These are phyloP conservation scores for Trididemnum clinides DNA, from an alignment of 23 tunicate species.

Conservation along the genomic window DNA sequence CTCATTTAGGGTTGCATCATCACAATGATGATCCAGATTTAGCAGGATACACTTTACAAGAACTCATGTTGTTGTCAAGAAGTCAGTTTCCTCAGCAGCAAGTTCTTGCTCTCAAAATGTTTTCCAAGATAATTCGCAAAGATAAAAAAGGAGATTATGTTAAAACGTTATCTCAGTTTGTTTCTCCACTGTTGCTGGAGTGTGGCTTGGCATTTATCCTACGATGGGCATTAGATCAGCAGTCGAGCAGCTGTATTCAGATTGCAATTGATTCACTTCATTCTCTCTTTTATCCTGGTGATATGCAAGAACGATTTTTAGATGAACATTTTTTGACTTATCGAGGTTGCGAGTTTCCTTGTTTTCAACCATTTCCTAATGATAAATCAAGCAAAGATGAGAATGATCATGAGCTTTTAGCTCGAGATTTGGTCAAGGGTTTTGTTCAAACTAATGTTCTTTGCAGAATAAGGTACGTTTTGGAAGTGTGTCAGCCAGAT, in stretches of 20 bases:
- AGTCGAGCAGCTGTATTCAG: conserved; percentile 54
- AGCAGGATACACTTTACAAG: conserved; percentile 82
- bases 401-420: conserved; percentile 37
- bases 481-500: conserved; percentile 67
- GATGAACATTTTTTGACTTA: conserved; percentile 22
- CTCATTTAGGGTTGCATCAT: conserved; percentile 85
- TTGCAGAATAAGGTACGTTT: conserved; percentile 62
- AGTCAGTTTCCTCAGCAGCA: conserved; percentile 68
- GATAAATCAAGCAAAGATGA: conserved; percentile 5
- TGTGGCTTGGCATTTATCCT: conserved; percentile 66
- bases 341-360: conserved; percentile 67
- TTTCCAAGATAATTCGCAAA: conserved; percentile 59
- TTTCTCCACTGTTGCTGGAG: conserved; percentile 38
- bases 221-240: conserved; percentile 83
- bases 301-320: conserved; percentile 9
- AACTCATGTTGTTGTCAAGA: conserved; percentile 55
- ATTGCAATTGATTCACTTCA: conserved; percentile 41
- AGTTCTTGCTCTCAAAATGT: conserved; percentile 51
- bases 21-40: conserved; percentile 66
- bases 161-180: not conserved
- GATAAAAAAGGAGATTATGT: conserved; percentile 32
- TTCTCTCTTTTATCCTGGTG: conserved; percentile 7
- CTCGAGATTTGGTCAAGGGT: conserved; percentile 50
- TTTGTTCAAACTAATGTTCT: conserved; percentile 53
- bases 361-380: not conserved